Conservation (phyloP, 2,113 vertebrate genomes). For the Pogonocichla stellata region DNA sequence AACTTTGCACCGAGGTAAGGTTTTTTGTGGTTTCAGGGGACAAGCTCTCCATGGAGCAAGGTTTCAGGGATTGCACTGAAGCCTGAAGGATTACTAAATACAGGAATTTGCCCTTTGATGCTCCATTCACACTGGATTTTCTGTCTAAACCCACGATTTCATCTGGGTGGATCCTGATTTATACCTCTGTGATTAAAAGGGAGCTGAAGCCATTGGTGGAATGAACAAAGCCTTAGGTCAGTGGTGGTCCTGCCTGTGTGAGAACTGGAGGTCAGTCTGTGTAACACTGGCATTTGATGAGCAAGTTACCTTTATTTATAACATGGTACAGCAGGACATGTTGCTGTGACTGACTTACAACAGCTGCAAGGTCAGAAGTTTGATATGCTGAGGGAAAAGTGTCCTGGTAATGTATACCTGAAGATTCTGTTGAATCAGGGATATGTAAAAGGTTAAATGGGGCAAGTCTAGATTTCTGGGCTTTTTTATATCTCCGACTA, state of each 20-base stretch:
- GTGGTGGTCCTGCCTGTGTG: background rate
- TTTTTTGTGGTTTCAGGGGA: background rate
- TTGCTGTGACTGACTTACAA: slow-evolving; percentile 47
- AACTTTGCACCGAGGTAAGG: background rate
- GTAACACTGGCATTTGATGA: slow-evolving; percentile 26
- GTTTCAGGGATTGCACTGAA: background rate
- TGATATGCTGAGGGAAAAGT: slow-evolving; percentile 14
- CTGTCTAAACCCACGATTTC: background rate
- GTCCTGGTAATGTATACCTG: slow-evolving; percentile 7
- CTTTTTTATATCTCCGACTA: background rate
- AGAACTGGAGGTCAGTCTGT: background rate
- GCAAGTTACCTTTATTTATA: slow-evolving; percentile 72
- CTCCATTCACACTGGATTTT: background rate
- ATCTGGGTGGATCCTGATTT: slow-evolving; percentile 17
- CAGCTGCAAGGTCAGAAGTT: slow-evolving; percentile 68
- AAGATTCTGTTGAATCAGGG: slow-evolving; percentile 58
- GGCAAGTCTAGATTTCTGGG: background rate
- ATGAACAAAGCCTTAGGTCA: background rate
- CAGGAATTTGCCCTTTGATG: background rate
- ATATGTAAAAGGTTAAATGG: slow-evolving; percentile 41
- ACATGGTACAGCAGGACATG: slow-evolving; percentile 16
- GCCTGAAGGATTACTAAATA: background rate
- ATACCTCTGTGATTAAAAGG: background rate
- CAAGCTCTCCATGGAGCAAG: background rate
- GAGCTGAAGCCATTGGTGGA: background rate